phyloP scores from a whole-genome alignment of 2,113 vertebrate genomes.

The Lota lota region DNA sequence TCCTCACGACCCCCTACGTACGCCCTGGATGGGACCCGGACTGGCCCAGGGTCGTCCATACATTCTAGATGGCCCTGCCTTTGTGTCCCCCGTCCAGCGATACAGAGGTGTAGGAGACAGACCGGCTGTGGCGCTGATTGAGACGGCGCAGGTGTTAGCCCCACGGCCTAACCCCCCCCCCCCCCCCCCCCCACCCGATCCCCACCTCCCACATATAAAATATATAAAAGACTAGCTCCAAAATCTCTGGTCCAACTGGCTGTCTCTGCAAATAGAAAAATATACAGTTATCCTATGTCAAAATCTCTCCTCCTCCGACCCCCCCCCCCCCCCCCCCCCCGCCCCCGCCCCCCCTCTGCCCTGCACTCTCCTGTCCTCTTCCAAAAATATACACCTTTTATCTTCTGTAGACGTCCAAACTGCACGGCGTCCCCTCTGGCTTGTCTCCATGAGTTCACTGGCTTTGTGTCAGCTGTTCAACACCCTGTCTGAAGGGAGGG shows the following conservation, averaged over 20 bases:
- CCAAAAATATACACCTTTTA: constrained; percentile 38
- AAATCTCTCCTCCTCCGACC: constrained; percentile 53
- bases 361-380: constrained; percentile 23
- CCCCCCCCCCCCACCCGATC: constrained; percentile 26
- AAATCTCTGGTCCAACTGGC: constrained; percentile 59
- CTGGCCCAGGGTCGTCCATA: constrained; percentile 18
- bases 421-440: constrained; percentile 41
- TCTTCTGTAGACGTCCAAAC: too few relatives aligned
- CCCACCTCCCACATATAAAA: constrained; percentile 70
- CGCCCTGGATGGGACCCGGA: too few relatives aligned
- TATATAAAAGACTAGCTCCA: constrained; percentile 78
- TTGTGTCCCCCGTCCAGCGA: neutral
- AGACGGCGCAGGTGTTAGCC: constrained; percentile 39
- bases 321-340: constrained; percentile 25
- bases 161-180: constrained; percentile 17
- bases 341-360: too few relatives aligned
- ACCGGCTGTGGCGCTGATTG: constrained; percentile 45
- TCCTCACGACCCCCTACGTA: too few relatives aligned
- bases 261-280: constrained; percentile 77
- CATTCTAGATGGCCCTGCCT: too few relatives aligned
- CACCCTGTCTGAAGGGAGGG: constrained; percentile 44
- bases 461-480: constrained; percentile 49
- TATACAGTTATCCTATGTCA: constrained; percentile 77
- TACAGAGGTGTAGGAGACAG: constrained; percentile 63
- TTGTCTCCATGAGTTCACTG: constrained; percentile 59